These are phyloP conservation scores for Sphaerodactylus townsendi DNA, from an alignment of 2,113 vertebrate genomes.

Conservation along the genomic window DNA sequence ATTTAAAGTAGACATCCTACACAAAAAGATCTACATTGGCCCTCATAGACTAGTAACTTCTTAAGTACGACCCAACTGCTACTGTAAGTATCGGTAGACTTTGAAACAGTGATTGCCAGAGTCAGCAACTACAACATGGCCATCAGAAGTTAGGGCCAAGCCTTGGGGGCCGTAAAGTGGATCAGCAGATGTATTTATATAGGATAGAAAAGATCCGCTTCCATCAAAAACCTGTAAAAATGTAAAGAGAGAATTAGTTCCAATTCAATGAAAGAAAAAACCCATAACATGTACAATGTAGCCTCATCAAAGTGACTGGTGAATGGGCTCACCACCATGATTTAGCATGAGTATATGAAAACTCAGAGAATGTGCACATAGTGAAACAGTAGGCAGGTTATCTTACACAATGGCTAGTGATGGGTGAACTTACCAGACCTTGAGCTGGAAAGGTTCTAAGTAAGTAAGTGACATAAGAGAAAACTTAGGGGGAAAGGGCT, in stretches of 20 bases:
- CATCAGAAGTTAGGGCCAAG: constrained; percentile 92
- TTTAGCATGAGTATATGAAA: not conserved
- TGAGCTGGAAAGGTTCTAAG: too few species aligned
- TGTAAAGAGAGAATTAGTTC: not conserved
- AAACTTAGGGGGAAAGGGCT: too few species aligned
- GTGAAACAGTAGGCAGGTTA: not conserved
- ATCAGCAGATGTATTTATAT: constrained; percentile 97
- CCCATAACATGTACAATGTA: not conserved
- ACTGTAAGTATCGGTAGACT: constrained; percentile 96
- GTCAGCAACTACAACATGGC: constrained; percentile 96
- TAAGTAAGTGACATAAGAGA: too few species aligned
- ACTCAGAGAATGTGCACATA: not conserved
- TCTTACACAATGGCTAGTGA: not conserved
- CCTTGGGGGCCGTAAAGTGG: constrained; percentile 97
- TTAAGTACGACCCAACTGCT: constrained; percentile 54
- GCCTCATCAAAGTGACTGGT: too few species aligned
- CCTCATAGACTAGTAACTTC: constrained; percentile 61
- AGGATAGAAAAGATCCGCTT: constrained; percentile 95
- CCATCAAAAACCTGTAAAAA: constrained; percentile 91
- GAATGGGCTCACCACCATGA: not conserved
- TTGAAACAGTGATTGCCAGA: constrained; percentile 99
- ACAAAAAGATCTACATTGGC: constrained; percentile 35
- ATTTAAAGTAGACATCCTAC: constrained; percentile 63
- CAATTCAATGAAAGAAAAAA: constrained; percentile 36
- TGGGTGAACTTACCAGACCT: too few species aligned